A percentile compares a stretch with the other conserved stretches of the same genome.
Evolutionary conservation across 1,140 invertebrate genomes (phyloP).

Genomic region (Bombus huntii): DNA sequence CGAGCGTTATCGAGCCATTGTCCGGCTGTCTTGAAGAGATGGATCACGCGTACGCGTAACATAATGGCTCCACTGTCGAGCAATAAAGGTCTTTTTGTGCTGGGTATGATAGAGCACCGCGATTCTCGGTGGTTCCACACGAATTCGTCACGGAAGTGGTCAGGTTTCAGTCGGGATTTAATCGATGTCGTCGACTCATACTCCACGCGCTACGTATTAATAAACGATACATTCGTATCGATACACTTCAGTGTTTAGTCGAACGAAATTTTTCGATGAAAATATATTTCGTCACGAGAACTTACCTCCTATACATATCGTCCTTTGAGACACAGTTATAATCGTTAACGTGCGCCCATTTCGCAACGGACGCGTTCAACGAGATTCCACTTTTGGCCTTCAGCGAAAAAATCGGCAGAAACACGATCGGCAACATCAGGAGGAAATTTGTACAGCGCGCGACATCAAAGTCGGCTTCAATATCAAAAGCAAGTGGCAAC

Average conservation of each 20-base stretch:
- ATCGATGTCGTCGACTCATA: slow-evolving; percentile 3
- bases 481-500: slow-evolving; percentile 14
- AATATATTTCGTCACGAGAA: background rate
- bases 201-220: background rate
- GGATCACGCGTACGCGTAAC: slow-evolving; percentile 77
- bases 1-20: slow-evolving; percentile 75
- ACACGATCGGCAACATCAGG: slow-evolving; percentile 5
- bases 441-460: slow-evolving; percentile 5
- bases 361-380: background rate
- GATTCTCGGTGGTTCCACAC: slow-evolving; percentile 47
- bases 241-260: background rate
- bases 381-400: background rate
- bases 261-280: background rate
- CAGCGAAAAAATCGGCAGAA: background rate
- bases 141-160: slow-evolving; percentile 53
- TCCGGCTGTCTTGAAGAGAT: slow-evolving; percentile 76
- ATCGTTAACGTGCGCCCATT: background rate
- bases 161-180: background rate
- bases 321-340: background rate
- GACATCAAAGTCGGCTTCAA: slow-evolving; percentile 18
- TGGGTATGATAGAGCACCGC: slow-evolving; percentile 74
- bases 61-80: slow-evolving; percentile 77
- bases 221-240: background rate
- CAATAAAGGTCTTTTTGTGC: slow-evolving; percentile 80
- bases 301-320: background rate